These are phyloP conservation scores for Tadarida brasiliensis DNA, from an alignment of 2,797 vertebrate species.

Conservation along the genomic window DNA sequence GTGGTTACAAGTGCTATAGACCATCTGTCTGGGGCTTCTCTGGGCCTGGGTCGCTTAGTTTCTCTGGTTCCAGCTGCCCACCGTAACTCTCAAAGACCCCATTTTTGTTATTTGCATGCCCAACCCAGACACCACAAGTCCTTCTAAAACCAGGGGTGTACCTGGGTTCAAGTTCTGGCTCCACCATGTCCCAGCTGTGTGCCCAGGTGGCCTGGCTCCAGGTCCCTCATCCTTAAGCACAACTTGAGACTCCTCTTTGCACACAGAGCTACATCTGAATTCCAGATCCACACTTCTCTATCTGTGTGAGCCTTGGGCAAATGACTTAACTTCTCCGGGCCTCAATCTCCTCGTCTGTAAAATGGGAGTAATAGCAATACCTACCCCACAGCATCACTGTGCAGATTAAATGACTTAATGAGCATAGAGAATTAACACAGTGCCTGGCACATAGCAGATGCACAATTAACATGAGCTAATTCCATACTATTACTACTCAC, in stretches of 20 bases:
- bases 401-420: not conserved
- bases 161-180: not conserved
- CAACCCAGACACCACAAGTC: not conserved
- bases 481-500: not conserved
- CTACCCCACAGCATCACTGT: too few species aligned
- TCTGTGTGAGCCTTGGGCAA: not conserved
- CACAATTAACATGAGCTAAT: not conserved
- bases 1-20: not conserved
- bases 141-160: not conserved
- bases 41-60: not conserved
- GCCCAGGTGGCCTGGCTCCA: not conserved
- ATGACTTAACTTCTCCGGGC: not conserved
- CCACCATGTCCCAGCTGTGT: not conserved
- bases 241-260: not conserved
- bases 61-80: not conserved
- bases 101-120: not conserved
- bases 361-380: not conserved
- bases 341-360: not conserved
- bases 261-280: not conserved
- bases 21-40: not conserved
- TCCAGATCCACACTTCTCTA: not conserved
- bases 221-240: not conserved
- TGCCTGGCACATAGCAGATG: not conserved
- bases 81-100: not conserved
- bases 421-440: not conserved